A percentile compares a stretch with the other conserved stretches of the same genome.
These are phyloP conservation scores for Oligia fasciuncula DNA, from an alignment of 2,888 invertebrate species.

Conservation along the genomic window DNA sequence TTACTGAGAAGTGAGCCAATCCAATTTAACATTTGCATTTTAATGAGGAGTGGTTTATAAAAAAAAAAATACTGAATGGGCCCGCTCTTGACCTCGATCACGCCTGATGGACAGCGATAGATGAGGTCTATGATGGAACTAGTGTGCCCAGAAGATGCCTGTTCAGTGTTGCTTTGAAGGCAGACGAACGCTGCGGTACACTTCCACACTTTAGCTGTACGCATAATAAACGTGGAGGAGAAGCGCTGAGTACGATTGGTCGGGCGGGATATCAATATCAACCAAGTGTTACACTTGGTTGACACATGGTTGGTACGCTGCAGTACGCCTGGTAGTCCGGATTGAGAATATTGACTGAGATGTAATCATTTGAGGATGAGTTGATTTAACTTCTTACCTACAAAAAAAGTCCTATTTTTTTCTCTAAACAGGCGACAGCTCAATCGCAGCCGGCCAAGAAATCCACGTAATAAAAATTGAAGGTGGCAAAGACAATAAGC, in stretches of 20 bases:
- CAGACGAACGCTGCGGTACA: too few relatives aligned
- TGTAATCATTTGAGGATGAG: background rate
- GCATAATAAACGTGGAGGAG: background rate
- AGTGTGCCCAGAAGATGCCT: background rate
- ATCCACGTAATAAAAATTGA: conserved; percentile 16
- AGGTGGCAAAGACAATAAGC: conserved; percentile 52
- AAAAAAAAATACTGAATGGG: too few relatives aligned
- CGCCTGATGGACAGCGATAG: background rate
- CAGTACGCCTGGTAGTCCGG: background rate
- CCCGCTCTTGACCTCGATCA: background rate
- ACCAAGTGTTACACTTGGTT: background rate
- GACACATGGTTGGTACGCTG: background rate
- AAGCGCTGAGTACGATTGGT: background rate
- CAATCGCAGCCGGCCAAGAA: conserved; percentile 1
- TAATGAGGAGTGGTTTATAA: background rate
- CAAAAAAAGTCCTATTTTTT: background rate
- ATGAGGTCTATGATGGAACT: background rate
- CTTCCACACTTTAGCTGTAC: background rate
- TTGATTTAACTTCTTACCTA: background rate
- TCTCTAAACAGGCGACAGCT: background rate
- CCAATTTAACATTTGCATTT: background rate
- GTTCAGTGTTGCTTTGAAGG: background rate
- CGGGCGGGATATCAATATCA: background rate
- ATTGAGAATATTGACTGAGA: background rate
- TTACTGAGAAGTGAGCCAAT: background rate